phyloP scores from a whole-genome alignment of 1,140 invertebrate species.

The Sycophila sp. region DNA sequence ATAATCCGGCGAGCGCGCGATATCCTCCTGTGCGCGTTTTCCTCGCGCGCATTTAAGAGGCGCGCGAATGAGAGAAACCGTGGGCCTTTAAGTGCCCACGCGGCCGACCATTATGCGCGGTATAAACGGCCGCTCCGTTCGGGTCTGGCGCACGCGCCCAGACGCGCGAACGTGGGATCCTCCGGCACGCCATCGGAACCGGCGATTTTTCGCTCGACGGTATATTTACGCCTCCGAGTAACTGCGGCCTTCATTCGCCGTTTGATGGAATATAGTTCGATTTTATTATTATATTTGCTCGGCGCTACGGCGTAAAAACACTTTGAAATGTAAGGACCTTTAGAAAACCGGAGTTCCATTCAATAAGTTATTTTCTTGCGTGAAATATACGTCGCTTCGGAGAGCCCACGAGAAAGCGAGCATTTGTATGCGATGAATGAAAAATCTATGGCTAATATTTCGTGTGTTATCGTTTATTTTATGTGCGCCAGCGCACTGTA shows the following conservation, averaged over 20 bases:
- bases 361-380: too few relatives aligned
- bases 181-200: too few relatives aligned
- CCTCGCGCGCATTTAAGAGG: background rate
- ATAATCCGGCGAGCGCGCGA: slow-evolving; percentile 21
- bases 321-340: too few relatives aligned
- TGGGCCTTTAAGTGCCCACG: slow-evolving; percentile 28
- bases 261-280: background rate
- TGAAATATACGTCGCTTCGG: too few relatives aligned
- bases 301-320: background rate
- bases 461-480: too few relatives aligned
- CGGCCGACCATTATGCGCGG: slow-evolving; percentile 7
- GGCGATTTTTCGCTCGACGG: background rate
- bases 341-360: too few relatives aligned
- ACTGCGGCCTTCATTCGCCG: too few relatives aligned
- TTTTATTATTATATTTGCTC: background rate
- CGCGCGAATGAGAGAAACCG: slow-evolving; percentile 22
- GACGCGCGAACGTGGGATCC: background rate
- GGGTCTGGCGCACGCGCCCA: background rate
- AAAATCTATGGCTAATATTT: too few relatives aligned
- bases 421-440: too few relatives aligned
- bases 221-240: background rate
- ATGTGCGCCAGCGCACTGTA: too few relatives aligned
- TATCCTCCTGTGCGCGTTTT: slow-evolving; percentile 9
- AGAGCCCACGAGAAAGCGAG: too few relatives aligned
- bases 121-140: slow-evolving; percentile 3